A percentile compares a stretch with the other conserved stretches of the same genome.
phyloP scores from a whole-genome alignment of 2,797 vertebrate species.

The Heteromormyrus szaboi region DNA sequence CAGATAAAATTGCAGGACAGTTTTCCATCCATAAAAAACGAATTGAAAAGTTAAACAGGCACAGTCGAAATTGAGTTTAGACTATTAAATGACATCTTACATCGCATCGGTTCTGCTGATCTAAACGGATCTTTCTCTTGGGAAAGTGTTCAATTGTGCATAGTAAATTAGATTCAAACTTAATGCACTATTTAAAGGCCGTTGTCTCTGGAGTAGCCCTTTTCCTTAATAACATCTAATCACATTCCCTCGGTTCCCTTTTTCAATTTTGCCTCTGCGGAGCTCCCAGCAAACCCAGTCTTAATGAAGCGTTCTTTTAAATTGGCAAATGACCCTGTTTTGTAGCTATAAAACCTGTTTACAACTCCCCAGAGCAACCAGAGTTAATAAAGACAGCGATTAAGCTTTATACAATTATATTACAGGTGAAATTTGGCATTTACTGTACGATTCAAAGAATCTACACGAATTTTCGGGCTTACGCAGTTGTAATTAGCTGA shows the following conservation, averaged over 20 bases:
- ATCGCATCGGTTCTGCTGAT: slow-evolving; percentile 69
- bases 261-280: slow-evolving; percentile 61
- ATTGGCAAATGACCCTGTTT: slow-evolving; percentile 57
- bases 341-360: slow-evolving; percentile 58
- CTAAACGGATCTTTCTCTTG: slow-evolving; percentile 65
- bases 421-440: slow-evolving; percentile 54
- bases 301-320: slow-evolving; percentile 72
- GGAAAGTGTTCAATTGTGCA: slow-evolving; percentile 76
- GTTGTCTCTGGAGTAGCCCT: slow-evolving; percentile 65
- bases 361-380: slow-evolving; percentile 52
- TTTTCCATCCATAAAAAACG: background rate
- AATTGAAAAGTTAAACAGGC: background rate
- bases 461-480: slow-evolving; percentile 21
- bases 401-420: slow-evolving; percentile 53
- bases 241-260: slow-evolving; percentile 59
- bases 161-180: slow-evolving; percentile 73
- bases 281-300: slow-evolving; percentile 58
- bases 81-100: slow-evolving; percentile 67
- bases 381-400: slow-evolving; percentile 57
- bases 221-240: slow-evolving; percentile 74
- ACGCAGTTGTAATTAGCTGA: slow-evolving; percentile 23
- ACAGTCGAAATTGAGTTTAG: slow-evolving; percentile 26
- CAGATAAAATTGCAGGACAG: background rate
- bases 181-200: slow-evolving; percentile 77
- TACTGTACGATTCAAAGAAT: slow-evolving; percentile 50